A percentile compares a stretch with the other conserved stretches of the same genome.
Conservation (phyloP, 2,888 invertebrate species). For the Drosophila ezoana region DNA sequence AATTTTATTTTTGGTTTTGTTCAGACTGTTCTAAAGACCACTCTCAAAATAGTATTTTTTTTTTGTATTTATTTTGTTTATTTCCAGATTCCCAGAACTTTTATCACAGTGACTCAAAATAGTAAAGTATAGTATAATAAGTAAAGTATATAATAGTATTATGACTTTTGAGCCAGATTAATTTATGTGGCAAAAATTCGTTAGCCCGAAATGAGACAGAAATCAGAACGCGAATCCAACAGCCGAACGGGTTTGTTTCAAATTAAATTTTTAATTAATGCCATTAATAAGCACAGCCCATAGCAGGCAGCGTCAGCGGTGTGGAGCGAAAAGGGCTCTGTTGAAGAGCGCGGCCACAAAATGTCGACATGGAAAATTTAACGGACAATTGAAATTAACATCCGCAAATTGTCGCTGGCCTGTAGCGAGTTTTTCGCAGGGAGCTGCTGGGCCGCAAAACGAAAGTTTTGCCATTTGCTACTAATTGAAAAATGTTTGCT, state of each 20-base stretch:
- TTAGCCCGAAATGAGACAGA: constrained; percentile 10
- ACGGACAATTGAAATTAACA: constrained; percentile 79
- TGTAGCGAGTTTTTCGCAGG: constrained; percentile 19
- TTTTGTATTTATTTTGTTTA: too few relatives aligned
- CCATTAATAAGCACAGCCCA: constrained; percentile 62
- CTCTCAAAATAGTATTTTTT: neutral
- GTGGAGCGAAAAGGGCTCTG: neutral
- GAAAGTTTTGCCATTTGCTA: constrained; percentile 66
- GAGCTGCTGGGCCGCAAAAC: constrained; percentile 33
- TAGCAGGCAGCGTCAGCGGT: neutral
- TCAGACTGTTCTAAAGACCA: neutral
- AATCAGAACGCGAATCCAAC: constrained; percentile 31
- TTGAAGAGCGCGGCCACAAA: constrained; percentile 34
- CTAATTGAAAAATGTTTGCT: constrained; percentile 59
- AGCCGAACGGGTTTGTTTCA: constrained; percentile 45
- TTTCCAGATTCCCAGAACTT: too few relatives aligned
- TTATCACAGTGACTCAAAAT: too few relatives aligned
- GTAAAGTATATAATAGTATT: too few relatives aligned
- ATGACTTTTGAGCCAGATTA: constrained; percentile 14
- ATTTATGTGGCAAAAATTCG: constrained; percentile 44
- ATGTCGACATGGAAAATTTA: constrained; percentile 70
- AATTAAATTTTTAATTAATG: constrained; percentile 79
- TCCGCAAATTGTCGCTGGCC: constrained; percentile 57
- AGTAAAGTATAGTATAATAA: too few relatives aligned
- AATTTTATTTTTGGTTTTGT: too few relatives aligned